A percentile compares a stretch with the other conserved stretches of the same genome.
Conservation (phyloP, 1,140 invertebrate species). For the Archegozetes longisetosus region DNA sequence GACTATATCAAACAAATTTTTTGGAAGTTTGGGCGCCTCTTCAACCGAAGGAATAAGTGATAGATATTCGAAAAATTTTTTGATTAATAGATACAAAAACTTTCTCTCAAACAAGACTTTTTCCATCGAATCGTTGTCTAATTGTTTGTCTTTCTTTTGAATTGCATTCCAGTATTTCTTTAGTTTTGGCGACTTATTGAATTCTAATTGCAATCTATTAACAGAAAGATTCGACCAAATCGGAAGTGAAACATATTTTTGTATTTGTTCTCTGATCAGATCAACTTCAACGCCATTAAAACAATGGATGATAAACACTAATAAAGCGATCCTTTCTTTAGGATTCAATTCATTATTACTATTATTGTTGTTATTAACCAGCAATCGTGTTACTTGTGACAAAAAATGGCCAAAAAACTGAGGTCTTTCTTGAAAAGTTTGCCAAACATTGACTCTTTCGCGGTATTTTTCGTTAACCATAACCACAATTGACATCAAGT, state of each 20-base stretch:
- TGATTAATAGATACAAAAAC: slow-evolving; percentile 72
- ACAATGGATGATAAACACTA: slow-evolving; percentile 87
- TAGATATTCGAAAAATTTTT: slow-evolving; percentile 73
- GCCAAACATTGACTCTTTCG: slow-evolving; percentile 91
- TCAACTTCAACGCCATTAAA: slow-evolving; percentile 73
- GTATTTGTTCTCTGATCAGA: slow-evolving; percentile 77
- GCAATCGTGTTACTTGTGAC: slow-evolving; percentile 54
- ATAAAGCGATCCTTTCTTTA: slow-evolving; percentile 64
- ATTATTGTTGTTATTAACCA: slow-evolving; percentile 40
- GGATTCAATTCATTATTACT: slow-evolving; percentile 24
- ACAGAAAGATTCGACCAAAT: slow-evolving; percentile 83
- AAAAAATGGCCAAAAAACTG: slow-evolving; percentile 77
- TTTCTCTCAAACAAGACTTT: slow-evolving; percentile 67
- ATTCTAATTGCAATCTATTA: slow-evolving; percentile 62
- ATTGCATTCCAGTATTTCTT: slow-evolving; percentile 79
- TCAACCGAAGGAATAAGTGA: slow-evolving; percentile 44
- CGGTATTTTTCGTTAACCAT: slow-evolving; percentile 98
- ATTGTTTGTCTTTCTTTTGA: slow-evolving; percentile 57
- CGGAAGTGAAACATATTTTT: slow-evolving; percentile 73
- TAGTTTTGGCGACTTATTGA: slow-evolving; percentile 72
- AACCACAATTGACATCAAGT: slow-evolving; percentile 85
- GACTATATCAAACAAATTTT: slow-evolving; percentile 41
- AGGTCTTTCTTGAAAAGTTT: slow-evolving; percentile 61
- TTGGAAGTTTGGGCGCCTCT: slow-evolving; percentile 27
- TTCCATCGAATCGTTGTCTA: slow-evolving; percentile 46